These are phyloP conservation scores for Caenorhabditis imperialis DNA, from an alignment of 2,888 invertebrate species.

Conservation along the genomic window DNA sequence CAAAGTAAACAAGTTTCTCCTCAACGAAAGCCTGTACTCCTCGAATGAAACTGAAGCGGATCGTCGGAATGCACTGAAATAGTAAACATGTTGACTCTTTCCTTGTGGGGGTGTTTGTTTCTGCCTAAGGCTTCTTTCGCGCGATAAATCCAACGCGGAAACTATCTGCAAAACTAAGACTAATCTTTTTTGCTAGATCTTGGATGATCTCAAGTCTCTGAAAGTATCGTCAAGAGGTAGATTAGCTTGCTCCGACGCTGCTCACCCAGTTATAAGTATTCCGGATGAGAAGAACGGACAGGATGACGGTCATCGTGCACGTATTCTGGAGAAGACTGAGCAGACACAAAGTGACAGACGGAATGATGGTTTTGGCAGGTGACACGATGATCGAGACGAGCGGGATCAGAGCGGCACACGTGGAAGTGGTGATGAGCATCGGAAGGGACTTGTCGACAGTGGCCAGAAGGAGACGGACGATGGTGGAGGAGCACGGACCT, in stretches of 20 bases:
- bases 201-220: no score
- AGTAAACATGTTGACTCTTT: no score
- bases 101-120: conserved; percentile 4
- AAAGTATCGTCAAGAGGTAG: no score
- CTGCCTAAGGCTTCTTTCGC: no score
- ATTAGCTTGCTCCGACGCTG: no score
- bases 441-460: conserved; percentile 51
- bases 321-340: conserved; percentile 38
- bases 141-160: conserved; percentile 1
- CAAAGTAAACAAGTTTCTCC: conserved; percentile 50
- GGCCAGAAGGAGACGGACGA: conserved; percentile 44
- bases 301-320: conserved; percentile 32
- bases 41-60: conserved; percentile 20
- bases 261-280: conserved; percentile 51
- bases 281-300: conserved; percentile 37
- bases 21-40: conserved; percentile 51
- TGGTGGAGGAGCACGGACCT: conserved; percentile 48
- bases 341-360: conserved; percentile 24
- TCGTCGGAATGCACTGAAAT: conserved; percentile 45
- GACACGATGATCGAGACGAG: conserved; percentile 35
- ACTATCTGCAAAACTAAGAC: no score
- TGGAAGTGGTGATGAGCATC: conserved; percentile 37
- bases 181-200: no score
- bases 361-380: conserved; percentile 26
- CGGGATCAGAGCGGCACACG: conserved; percentile 40